Evolutionary conservation across 1,140 invertebrate species (phyloP).

Genomic region (Kradibia gibbosae): DNA sequence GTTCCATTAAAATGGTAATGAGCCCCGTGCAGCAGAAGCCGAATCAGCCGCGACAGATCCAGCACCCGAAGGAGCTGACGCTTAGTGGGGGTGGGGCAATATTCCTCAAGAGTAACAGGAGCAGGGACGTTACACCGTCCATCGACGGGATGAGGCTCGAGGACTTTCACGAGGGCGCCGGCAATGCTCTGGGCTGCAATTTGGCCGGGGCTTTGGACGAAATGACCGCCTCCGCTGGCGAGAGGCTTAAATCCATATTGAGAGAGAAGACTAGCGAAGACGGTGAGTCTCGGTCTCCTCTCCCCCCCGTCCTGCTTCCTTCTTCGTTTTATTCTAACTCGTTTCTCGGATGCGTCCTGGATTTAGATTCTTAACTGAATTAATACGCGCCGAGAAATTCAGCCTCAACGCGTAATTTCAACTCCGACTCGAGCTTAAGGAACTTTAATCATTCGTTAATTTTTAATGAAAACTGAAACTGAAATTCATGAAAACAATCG

Average conservation of each 20-base stretch:
- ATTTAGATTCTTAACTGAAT: too few relatives aligned
- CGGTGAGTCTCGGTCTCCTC: too few relatives aligned
- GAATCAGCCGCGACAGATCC: slow-evolving; percentile 41
- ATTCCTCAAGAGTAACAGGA: slow-evolving; percentile 80
- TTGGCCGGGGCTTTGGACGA: neutral
- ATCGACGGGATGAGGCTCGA: slow-evolving; percentile 57
- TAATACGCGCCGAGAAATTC: too few relatives aligned
- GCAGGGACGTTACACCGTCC: slow-evolving; percentile 68
- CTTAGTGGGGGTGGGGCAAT: slow-evolving; percentile 77
- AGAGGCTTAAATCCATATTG: slow-evolving; percentile 80
- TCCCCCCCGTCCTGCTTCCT: too few relatives aligned
- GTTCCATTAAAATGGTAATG: too few relatives aligned
- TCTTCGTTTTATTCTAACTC: too few relatives aligned
- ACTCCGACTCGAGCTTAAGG: too few relatives aligned
- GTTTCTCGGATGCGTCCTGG: too few relatives aligned
- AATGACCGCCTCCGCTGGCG: slow-evolving; percentile 55
- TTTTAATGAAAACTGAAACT: too few relatives aligned
- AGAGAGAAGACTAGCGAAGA: slow-evolving; percentile 78
- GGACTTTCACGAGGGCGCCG: slow-evolving; percentile 56
- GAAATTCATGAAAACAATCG: too few relatives aligned
- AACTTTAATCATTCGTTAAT: too few relatives aligned
- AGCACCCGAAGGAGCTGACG: slow-evolving; percentile 67
- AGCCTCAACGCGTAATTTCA: too few relatives aligned
- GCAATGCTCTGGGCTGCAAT: slow-evolving; percentile 31
- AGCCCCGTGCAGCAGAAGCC: neutral